Base-by-base conservation (phyloP, 92 coral and sea anemone species). In the Anthopleura xanthogrammica region DNA sequence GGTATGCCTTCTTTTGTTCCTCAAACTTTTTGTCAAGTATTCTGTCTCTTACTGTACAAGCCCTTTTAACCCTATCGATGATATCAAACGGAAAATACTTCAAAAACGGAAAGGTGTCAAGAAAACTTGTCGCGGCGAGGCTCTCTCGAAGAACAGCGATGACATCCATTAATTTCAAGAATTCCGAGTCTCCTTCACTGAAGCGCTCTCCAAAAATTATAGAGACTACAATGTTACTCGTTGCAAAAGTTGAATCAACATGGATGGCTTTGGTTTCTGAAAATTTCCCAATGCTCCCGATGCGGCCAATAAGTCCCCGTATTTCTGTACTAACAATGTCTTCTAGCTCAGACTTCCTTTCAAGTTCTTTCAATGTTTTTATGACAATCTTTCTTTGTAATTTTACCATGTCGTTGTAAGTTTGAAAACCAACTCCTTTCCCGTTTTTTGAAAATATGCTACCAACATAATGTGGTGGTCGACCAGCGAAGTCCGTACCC, bases 71-170 rank as follows among this genome's bases (percentile, higher is more conserved):
- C 36, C 88, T 77, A 76, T 80, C 72, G 17, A 95, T 86, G 54
- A 91, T 72, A n/a, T 83, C 74, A 72, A 90, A 77, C 14, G 96
- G 95, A 20, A 95, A 36, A n/a, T 82, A 82, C 24, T 92, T 80
- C 7, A 95, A 60, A 57, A 94, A 57, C 1, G 98, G 98, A 36
- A 93, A 93, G 12, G 94, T 88, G 41, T 95, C 98, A 20, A 95
- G 82, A n/a, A 91, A 79, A 77, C 89, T 92, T 68, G 95, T 92
- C 3, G 98, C 93, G 9, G 91, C 93, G 1, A 95, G 91, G 29
- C 91, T 89, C 58, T 86, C 86, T 39, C 80, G 83, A 60, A 93
- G 90, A 71, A 88, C 80, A 3, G 85, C 77, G 16, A 91, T 72
- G 11, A 88, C 85, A 52, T 93, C 80, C 56, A 89, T 80, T 12